Base-by-base conservation (phyloP, 2,888 invertebrate species). In the Sminthurides aquaticus region DNA sequence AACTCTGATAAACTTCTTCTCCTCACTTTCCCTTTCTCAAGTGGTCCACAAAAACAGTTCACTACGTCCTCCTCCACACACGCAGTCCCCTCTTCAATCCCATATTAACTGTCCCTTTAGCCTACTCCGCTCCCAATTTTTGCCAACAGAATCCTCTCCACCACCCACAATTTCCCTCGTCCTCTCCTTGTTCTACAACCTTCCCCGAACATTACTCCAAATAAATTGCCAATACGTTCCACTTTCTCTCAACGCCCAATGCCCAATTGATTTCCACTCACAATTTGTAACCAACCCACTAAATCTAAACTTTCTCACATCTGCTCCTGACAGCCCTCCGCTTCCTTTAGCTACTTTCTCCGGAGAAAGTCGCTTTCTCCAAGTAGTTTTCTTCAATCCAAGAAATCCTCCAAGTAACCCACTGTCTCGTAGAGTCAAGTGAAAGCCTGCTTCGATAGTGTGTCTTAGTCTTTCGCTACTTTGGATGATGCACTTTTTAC, bases 301-400 rank as follows among this genome's bases (percentile, higher is more conserved):
- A 52, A 52, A 52, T 52, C 52, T 52, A 52, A 52, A 52, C 22
- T 52, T 22, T 20, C 20, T 22, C 22, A 15, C 52, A 52, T 52
- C 52, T 52, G 52, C 52, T 22, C 5, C 52, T 18, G 52, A 52
- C 52, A 52, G 15, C 15, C 15, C 43, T 15, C 43, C n/a, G n/a
- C n/a, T n/a, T 11, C 43, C 43, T 11, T 34, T 5, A 34, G 15
- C 43, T 15, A 34, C 43, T 34, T 34, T 15, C 15, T 34, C 43
- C 43, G 43, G 43, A 34, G 43, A 34, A 34, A 34, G 5, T 34
- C 43, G 15, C 43, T 34, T 34, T 5, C 43, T 34, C 43, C 43
- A 34, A 11, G 43, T 11, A 34, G 15, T 34, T 5, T 34, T 11
- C 43, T 34, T 34, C 43, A 34, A 5, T 34, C 43, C 15, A n/a